These are phyloP conservation scores for Anguilla marmorata DNA, from an alignment of 2,797 vertebrate species.

Conservation along the genomic window DNA sequence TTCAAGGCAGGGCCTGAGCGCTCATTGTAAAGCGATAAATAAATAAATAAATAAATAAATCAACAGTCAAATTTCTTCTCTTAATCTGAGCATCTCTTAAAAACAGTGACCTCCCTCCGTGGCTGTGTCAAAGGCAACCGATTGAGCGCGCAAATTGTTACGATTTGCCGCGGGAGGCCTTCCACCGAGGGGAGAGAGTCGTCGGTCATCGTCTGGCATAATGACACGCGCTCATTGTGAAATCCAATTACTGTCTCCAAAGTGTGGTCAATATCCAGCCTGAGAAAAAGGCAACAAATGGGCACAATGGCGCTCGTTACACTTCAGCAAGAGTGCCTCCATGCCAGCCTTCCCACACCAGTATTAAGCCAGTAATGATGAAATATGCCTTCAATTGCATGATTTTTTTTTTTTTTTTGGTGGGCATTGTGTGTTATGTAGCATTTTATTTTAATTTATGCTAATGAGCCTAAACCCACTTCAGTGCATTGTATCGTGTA, in stretches of 20 bases:
- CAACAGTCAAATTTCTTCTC: not conserved
- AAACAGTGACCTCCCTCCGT: not conserved
- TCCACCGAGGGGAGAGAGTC: too few relatives aligned
- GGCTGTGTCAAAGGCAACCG: not conserved
- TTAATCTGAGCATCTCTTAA: not conserved
- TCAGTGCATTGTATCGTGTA: not conserved
- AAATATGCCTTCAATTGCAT: not conserved
- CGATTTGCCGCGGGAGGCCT: not conserved
- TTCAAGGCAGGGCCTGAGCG: not conserved
- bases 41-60: conserved; percentile 3
- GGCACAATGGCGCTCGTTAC: conserved; percentile 21
- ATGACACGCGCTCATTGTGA: conserved; percentile 7
- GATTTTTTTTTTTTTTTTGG: too few relatives aligned
- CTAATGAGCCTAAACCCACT: not conserved
- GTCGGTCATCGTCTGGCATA: not conserved
- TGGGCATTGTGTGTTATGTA: not conserved
- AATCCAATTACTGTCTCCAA: conserved; percentile 39
- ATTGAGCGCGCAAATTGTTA: not conserved
- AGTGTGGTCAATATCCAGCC: conserved; percentile 21
- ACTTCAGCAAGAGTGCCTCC: not conserved
- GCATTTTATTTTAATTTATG: not conserved
- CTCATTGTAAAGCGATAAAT: not conserved
- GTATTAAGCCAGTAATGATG: too few relatives aligned
- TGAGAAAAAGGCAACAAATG: not conserved
- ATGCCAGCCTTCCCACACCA: not conserved